These are phyloP conservation scores for Bombus superbus DNA, from an alignment of 1,140 invertebrate species.

Conservation along the genomic window DNA sequence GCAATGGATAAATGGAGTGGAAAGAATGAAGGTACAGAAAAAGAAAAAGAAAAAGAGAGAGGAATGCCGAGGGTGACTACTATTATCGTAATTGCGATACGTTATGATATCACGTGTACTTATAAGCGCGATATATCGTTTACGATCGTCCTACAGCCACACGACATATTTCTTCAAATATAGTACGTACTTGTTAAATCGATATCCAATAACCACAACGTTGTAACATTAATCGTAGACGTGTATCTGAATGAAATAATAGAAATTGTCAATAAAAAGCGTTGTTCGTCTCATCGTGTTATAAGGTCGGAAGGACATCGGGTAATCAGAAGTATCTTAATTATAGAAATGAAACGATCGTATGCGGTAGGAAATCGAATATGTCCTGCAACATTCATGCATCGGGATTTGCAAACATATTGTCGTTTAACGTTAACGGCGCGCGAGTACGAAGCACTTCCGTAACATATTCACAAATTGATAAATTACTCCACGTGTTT, in stretches of 20 bases:
- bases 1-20: not conserved
- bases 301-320: not conserved
- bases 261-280: not conserved
- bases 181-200: not conserved
- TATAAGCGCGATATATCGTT: not conserved
- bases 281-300: too few species aligned
- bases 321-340: not conserved
- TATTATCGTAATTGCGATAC: not conserved
- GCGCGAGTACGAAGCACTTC: conserved; percentile 65
- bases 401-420: conserved; percentile 55
- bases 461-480: conserved; percentile 73
- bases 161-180: not conserved
- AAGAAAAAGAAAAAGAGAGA: not conserved
- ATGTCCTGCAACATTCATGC: conserved; percentile 18
- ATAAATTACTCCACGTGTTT: conserved; percentile 73
- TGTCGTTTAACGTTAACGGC: conserved; percentile 49
- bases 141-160: not conserved
- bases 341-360: not conserved
- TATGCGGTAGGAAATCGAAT: not conserved
- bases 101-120: not conserved
- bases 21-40: not conserved
- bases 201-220: not conserved
- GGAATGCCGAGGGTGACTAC: not conserved
- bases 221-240: not conserved
- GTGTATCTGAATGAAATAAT: not conserved